phyloP scores from a whole-genome alignment of 2,888 invertebrate species.

The Adelognathus sp. region DNA sequence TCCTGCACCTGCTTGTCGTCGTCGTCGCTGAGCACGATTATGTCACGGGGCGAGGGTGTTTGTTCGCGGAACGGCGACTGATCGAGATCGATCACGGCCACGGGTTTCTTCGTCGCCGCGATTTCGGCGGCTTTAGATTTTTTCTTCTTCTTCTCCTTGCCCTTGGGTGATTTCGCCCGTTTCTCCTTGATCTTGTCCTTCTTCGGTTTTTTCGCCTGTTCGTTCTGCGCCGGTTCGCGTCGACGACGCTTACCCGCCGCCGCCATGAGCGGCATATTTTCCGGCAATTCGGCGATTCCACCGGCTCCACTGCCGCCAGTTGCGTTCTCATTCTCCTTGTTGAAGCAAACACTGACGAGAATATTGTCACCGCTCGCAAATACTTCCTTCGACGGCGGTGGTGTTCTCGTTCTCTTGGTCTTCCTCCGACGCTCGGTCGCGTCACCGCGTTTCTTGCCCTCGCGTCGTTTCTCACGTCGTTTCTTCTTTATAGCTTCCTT shows the following conservation, averaged over 20 bases:
- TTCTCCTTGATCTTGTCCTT: constrained; percentile 80
- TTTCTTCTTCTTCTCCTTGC: constrained; percentile 79
- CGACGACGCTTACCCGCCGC: constrained; percentile 81
- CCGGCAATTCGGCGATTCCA: constrained; percentile 71
- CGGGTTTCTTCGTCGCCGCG: constrained; percentile 86
- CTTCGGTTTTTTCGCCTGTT: constrained; percentile 78
- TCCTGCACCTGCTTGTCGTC: constrained; percentile 82
- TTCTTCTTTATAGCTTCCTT: constrained; percentile 82
- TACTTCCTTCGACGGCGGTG: constrained; percentile 92
- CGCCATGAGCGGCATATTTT: constrained; percentile 75
- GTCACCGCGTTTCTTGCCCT: constrained; percentile 77
- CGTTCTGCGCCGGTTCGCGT: constrained; percentile 75
- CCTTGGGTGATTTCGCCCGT: constrained; percentile 74
- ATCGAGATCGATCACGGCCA: constrained; percentile 93
- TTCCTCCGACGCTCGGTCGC: constrained; percentile 80
- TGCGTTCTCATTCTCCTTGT: constrained; percentile 82
- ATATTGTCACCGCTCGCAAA: constrained; percentile 97
- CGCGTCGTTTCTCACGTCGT: constrained; percentile 81
- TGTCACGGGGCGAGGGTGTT: constrained; percentile 90
- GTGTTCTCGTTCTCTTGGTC: constrained; percentile 81
- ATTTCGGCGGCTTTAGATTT: constrained; percentile 80
- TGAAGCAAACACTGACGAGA: constrained; percentile 95
- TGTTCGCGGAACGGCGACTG: constrained; percentile 93
- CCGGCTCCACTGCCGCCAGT: too few relatives aligned
- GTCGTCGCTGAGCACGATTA: constrained; percentile 93